Evolutionary conservation across 2,797 vertebrate genomes (phyloP), one percentile per base, ranked within the genome.

Genomic region (Catharus ustulatus): DNA sequence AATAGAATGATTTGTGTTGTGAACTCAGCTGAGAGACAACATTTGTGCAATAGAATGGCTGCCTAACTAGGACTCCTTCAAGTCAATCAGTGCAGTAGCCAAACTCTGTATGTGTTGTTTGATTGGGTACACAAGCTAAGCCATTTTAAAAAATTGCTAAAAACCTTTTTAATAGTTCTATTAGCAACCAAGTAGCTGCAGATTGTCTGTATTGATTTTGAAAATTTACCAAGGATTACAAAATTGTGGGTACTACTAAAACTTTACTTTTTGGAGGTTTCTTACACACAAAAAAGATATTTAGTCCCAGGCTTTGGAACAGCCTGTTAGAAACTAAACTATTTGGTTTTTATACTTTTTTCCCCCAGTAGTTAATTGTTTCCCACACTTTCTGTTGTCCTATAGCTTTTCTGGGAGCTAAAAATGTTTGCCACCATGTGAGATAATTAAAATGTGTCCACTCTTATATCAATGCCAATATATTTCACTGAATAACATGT

Each of bases 1-100:
- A 84, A 90, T 11, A 59, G 94, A 90, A 90, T 95, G 89, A 95
- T 96, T 95, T 92, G 91, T 83, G 89, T 86, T 82, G 90, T 61
- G 68, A 94, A 91, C 93, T 96, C 81, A 74, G 63, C 76, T 64
- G 94, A 89, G 89, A 93, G 24, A 69, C 80, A 94, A 89, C 63
- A 64, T 95, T 97, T 93, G 87, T 78, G 78, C 76, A 84, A 49
- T 77, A 46, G 78, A 94, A 93, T 49, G 63, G 61, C 64, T 94
- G 69, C 61, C 69, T 90, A 94, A 84, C 85, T 40, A 87, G 69
- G 79, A 52, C 49, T 84, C 57, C 87, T 94, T 86, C 36, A 89
- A 91, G 64, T 52, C 89, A 93, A 54, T 89, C 74, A 90, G 51
- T 58, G 75, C 63, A 69, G 57, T 27, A 89, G 76, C 86, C 84